A percentile compares a stretch with the other conserved stretches of the same genome.
Conservation (phyloP, 2,888 invertebrate genomes). For the Scaptomyza cyrtandrae region DNA sequence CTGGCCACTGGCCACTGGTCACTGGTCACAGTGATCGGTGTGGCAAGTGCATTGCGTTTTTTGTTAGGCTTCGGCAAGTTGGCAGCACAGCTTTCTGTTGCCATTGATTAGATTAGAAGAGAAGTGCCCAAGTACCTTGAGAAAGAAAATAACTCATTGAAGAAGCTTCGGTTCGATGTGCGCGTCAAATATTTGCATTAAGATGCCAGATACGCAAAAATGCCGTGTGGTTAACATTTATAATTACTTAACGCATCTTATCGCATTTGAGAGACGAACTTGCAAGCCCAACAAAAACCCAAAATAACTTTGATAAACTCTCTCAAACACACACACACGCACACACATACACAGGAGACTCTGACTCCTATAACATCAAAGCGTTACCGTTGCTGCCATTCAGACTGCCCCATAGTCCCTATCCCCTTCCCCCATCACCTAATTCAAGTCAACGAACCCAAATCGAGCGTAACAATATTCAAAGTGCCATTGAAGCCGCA, state of each 20-base stretch:
- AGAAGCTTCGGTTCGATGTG: conserved; percentile 59
- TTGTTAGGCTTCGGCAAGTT: conserved; percentile 24
- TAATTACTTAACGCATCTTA: conserved; percentile 79
- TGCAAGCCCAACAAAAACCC: conserved; percentile 60
- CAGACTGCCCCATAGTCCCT: not conserved
- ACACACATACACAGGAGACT: not conserved
- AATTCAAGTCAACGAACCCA: conserved; percentile 75
- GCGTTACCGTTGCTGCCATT: conserved; percentile 41
- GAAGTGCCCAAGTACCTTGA: conserved; percentile 32
- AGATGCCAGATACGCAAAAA: conserved; percentile 68
- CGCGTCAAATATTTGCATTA: conserved; percentile 80
- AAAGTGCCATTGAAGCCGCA: conserved; percentile 74
- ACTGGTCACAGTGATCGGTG: conserved; percentile 11
- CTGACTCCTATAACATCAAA: conserved; percentile 61
- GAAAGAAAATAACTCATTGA: conserved; percentile 39
- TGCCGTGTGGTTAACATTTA: conserved; percentile 67
- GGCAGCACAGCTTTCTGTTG: conserved; percentile 36
- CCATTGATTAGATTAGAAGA: conserved; percentile 70
- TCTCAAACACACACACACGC: not conserved
- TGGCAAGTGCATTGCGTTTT: conserved; percentile 62
- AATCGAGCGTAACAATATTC: conserved; percentile 77
- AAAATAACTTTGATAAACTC: conserved; percentile 72
- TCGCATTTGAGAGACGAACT: conserved; percentile 47
- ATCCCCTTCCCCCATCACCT: not conserved
- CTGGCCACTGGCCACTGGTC: too few relatives aligned